Percentiles rank a stretch among this genome's conserved stretches.
These are phyloP conservation scores for Cynodonichthys magdalenae DNA, from an alignment of 2,797 vertebrate genomes.

Conservation along the genomic window DNA sequence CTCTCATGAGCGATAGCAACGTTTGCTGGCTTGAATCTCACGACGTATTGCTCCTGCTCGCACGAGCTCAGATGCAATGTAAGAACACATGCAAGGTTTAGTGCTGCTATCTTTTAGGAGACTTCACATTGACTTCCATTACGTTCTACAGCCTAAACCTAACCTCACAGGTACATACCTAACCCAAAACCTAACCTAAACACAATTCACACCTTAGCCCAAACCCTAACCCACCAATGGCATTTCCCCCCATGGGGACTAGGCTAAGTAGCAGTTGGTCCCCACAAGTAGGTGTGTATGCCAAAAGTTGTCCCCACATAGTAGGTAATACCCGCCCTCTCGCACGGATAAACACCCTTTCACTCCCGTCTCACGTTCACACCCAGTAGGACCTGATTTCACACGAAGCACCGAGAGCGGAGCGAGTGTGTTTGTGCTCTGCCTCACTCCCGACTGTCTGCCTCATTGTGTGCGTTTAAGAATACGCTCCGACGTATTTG, in stretches of 20 bases:
- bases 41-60: constrained; percentile 38
- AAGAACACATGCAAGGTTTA: neutral
- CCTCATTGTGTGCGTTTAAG: constrained; percentile 77
- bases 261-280: no score
- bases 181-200: no score
- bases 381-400: constrained; percentile 1
- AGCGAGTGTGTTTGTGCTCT: constrained; percentile 38
- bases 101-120: no score
- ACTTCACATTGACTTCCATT: no score
- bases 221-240: no score
- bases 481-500: constrained; percentile 80
- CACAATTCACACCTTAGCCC: no score
- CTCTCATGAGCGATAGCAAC: constrained; percentile 74
- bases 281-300: no score
- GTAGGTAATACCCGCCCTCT: no score
- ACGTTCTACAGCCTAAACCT: no score
- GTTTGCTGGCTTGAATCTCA: constrained; percentile 72
- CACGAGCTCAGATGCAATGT: neutral
- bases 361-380: constrained; percentile 15
- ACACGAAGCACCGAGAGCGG: neutral
- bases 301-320: no score
- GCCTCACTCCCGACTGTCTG: constrained; percentile 53
- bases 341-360: constrained; percentile 10
- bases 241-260: no score
- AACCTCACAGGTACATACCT: no score